These are phyloP conservation scores for Dione vanillae DNA, from an alignment of 2,888 invertebrate species.

Conservation along the genomic window DNA sequence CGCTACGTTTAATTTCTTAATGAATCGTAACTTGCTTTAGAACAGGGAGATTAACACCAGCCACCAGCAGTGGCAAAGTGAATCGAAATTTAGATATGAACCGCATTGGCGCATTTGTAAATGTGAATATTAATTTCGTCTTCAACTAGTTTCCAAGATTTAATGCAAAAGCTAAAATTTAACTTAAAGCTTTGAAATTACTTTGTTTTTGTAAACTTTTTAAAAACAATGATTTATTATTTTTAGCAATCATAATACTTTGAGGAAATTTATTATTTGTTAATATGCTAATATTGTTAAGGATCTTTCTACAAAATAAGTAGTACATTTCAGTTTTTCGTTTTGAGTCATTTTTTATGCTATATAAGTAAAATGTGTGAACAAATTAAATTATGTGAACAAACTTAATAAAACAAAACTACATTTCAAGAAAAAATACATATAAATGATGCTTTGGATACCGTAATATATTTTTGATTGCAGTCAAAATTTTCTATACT, in stretches of 20 bases:
- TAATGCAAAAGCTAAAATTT: slow-evolving; percentile 16
- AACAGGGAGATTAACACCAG: slow-evolving; percentile 16
- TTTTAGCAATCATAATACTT: neutral
- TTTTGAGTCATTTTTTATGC: neutral
- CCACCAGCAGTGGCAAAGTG: slow-evolving; percentile 13
- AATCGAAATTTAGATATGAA: slow-evolving; percentile 24
- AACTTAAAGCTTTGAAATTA: slow-evolving; percentile 1
- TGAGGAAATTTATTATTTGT: neutral
- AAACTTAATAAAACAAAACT: too few species aligned
- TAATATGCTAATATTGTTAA: too few species aligned
- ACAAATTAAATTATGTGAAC: too few species aligned
- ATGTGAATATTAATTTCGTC: slow-evolving; percentile 31
- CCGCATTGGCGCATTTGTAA: slow-evolving; percentile 25
- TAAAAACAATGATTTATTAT: neutral
- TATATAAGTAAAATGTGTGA: too few species aligned
- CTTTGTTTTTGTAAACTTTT: neutral
- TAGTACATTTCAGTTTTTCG: neutral
- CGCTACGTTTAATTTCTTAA: slow-evolving; percentile 2
- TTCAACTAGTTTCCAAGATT: slow-evolving; percentile 22
- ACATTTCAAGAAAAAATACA: neutral
- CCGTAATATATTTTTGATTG: slow-evolving; percentile 21
- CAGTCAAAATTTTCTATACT: slow-evolving; percentile 12
- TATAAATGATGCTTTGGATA: neutral
- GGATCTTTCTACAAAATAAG: neutral
- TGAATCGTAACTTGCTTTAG: slow-evolving; percentile 1